phyloP scores from a whole-genome alignment of 2,113 vertebrate genomes.

The Callipepla squamata region DNA sequence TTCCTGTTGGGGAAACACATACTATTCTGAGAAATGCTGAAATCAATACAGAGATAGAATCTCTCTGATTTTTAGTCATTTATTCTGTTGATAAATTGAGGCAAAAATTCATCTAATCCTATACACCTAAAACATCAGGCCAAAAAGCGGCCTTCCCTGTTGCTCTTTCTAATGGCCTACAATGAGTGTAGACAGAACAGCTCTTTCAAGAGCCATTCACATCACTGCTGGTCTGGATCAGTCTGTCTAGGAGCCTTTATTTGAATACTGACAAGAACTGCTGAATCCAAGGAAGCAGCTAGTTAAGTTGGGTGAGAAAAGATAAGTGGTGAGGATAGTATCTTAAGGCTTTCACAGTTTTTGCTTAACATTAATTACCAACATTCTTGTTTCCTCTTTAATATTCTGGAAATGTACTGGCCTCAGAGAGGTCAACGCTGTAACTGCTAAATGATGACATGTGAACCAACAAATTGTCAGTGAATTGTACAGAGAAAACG shows the following conservation, averaged over 20 bases:
- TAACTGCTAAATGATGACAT: background rate
- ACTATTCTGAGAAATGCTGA: background rate
- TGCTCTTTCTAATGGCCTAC: background rate
- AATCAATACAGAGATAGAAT: background rate
- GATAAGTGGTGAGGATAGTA: background rate
- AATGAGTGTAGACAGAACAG: background rate
- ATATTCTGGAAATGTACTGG: background rate
- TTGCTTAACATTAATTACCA: background rate
- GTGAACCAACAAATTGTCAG: background rate
- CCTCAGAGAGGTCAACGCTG: background rate
- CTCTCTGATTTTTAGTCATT: background rate
- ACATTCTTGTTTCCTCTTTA: background rate
- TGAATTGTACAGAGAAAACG: background rate
- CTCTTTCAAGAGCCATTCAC: background rate
- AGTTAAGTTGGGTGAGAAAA: background rate
- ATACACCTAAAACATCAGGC: background rate
- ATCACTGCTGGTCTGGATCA: fast-evolving
- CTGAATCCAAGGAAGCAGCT: background rate
- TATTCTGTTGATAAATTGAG: background rate
- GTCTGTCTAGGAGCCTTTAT: background rate
- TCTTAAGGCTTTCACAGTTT: background rate
- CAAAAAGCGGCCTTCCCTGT: background rate
- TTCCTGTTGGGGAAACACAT: background rate
- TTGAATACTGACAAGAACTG: background rate
- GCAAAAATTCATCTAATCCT: fast-evolving